Percentiles rank a stretch among this genome's conserved stretches.
Conservation (phyloP, 2,888 invertebrate species). For the Drosophila prostipennis region DNA sequence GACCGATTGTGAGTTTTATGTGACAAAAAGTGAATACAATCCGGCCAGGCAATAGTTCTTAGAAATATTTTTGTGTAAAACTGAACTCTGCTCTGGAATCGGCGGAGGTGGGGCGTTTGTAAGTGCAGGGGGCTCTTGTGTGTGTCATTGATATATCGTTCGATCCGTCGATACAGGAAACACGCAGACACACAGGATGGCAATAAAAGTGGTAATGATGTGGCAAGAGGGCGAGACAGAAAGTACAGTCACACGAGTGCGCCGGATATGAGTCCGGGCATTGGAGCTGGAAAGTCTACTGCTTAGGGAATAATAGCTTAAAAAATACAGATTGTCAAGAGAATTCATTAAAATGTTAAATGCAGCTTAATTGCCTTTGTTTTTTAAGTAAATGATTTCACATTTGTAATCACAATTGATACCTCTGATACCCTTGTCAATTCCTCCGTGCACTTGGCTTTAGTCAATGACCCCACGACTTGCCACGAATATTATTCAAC, state of each 20-base stretch:
- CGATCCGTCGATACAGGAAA: slow-evolving; percentile 68
- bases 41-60: slow-evolving; percentile 26
- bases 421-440: neutral
- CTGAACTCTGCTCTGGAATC: slow-evolving; percentile 1
- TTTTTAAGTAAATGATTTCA: neutral
- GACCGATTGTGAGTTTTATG: slow-evolving; percentile 47
- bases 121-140: slow-evolving; percentile 1
- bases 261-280: slow-evolving; percentile 17
- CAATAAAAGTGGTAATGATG: slow-evolving; percentile 75
- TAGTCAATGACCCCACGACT: slow-evolving; percentile 5
- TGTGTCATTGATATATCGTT: slow-evolving; percentile 65
- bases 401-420: neutral
- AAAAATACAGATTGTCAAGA: neutral
- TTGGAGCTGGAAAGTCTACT: neutral
- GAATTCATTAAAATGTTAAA: no score
- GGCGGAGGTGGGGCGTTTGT: neutral
- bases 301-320: neutral
- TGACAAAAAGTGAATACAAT: slow-evolving; percentile 33
- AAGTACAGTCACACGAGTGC: slow-evolving; percentile 5
- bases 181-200: slow-evolving; percentile 59
- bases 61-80: slow-evolving; percentile 28
- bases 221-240: slow-evolving; percentile 28
- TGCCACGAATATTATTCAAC: slow-evolving; percentile 23
- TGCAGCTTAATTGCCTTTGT: no score
- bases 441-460: neutral